These are phyloP conservation scores for Grammomys surdaster DNA, from an alignment of 2,113 vertebrate genomes.

Conservation along the genomic window DNA sequence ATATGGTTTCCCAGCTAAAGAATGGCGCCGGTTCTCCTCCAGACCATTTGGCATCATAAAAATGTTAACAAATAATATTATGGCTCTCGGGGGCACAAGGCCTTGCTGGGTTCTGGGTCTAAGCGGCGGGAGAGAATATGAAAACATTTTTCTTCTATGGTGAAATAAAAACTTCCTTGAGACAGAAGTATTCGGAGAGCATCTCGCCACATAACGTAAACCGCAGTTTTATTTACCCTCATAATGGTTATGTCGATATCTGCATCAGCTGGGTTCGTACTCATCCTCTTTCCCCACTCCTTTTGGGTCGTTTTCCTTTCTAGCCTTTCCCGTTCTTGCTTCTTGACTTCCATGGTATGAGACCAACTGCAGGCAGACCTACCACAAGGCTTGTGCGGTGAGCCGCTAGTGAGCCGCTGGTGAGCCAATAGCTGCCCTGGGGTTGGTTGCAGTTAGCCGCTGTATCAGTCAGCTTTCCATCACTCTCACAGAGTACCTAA, in stretches of 20 bases:
- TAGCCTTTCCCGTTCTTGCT: background rate
- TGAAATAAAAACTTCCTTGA: conserved; percentile 88
- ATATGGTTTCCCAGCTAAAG: conserved; percentile 93
- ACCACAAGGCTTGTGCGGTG: background rate
- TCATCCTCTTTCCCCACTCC: conserved; percentile 72
- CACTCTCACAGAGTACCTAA: background rate
- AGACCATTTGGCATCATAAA: conserved; percentile 94
- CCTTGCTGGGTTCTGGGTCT: conserved; percentile 87
- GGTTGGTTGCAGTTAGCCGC: accelerated
- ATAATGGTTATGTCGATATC: conserved; percentile 86
- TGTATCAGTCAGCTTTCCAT: background rate
- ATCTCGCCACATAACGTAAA: conserved; percentile 80
- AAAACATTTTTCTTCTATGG: conserved; percentile 89
- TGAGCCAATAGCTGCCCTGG: background rate
- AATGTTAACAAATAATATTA: conserved; percentile 94
- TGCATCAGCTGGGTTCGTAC: conserved; percentile 78
- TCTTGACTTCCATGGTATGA: accelerated
- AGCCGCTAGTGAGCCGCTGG: background rate
- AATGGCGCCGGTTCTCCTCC: conserved; percentile 89
- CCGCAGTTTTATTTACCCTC: conserved; percentile 84
- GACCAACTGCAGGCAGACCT: background rate
- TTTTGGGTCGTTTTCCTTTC: conserved; percentile 44
- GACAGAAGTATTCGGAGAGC: conserved; percentile 86
- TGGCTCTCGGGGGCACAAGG: conserved; percentile 90
- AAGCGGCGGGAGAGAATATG: conserved; percentile 88